Evolutionary conservation across 2,797 vertebrate genomes (phyloP).

Genomic region (Cossypha heuglini): DNA sequence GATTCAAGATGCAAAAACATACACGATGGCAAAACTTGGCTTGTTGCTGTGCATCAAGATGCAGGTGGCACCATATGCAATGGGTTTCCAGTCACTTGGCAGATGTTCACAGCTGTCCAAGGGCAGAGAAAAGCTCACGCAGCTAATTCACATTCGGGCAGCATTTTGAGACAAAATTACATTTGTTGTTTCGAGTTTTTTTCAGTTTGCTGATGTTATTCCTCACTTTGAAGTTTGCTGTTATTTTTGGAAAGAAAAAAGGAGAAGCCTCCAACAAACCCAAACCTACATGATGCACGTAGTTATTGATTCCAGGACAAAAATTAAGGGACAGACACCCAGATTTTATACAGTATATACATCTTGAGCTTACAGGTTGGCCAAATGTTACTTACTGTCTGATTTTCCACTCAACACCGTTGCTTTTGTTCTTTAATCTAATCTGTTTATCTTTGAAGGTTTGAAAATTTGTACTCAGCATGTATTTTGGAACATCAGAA

Average conservation of each 20-base stretch:
- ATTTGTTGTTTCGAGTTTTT: neutral
- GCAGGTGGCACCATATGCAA: conserved; percentile 33
- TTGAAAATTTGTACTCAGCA: conserved; percentile 43
- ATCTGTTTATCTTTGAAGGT: conserved; percentile 40
- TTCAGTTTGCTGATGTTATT: neutral
- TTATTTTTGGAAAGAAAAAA: neutral
- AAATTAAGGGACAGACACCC: neutral
- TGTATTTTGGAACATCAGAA: neutral
- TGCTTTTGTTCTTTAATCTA: conserved; percentile 45
- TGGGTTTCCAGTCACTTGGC: neutral
- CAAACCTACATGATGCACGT: neutral
- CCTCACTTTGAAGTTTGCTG: conserved; percentile 14
- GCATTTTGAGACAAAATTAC: neutral
- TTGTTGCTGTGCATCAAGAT: neutral
- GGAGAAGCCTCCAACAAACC: rapidly evolving
- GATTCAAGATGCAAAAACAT: neutral
- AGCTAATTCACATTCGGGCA: neutral
- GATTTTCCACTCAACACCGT: neutral
- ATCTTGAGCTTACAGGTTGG: neutral
- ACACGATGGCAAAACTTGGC: neutral
- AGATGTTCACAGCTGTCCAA: conserved; percentile 52
- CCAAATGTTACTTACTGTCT: neutral
- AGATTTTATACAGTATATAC: neutral
- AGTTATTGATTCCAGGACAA: neutral
- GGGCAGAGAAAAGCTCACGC: neutral